Evolutionary conservation across 1,140 invertebrate genomes (phyloP), one percentile per base, ranked within the genome.

Genomic region (Diploscapter pachys): DNA sequence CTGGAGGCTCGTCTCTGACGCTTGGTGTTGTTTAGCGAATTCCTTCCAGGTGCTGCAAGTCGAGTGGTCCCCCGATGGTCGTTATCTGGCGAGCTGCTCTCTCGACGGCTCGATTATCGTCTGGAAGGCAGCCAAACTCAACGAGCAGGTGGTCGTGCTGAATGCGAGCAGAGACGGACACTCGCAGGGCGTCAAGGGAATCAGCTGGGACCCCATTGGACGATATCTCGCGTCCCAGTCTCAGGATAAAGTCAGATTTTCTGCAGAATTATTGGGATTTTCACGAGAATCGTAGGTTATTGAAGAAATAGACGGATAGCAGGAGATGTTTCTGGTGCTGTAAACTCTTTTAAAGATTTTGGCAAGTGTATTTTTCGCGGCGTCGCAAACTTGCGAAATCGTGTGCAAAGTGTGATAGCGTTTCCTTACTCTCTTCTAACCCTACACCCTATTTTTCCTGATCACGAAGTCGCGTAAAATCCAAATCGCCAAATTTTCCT

Each of bases 151-250:
- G 52, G 81, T 84, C 4, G 83, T 86, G 3, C 86, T 97, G 3
- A 92, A 78, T 76, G 3, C 59, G 50, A 51, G 13, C 31, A 66
- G 73, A n/a, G 73, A 91, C 82, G 95, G 94, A 0, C 96, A 98
- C 86, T 92, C 91, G 13, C 9, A 53, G 31, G 9, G 63, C 11
- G 77, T 78, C 3, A 88, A 88, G 88, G 96, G 96, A 31, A 92
- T 99, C 6, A 91, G 93, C n/a, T 99, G 95, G 95, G 96, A 99
- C 88, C 96, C 96, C 1, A 91, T 96, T 71, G 95, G 96, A 1
- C 95, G 95, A 87, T 99, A 95, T 86, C 87, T 99, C 55, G 94
- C 95, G 3, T 93, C 93, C 50, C 79, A 89, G 87, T 95, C 94
- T 3, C 95, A 97, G 88, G 96, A 99, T 86, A 94, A 93, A 85